Conservation (phyloP, 2,888 invertebrate species). For the Epinotia nisella region DNA sequence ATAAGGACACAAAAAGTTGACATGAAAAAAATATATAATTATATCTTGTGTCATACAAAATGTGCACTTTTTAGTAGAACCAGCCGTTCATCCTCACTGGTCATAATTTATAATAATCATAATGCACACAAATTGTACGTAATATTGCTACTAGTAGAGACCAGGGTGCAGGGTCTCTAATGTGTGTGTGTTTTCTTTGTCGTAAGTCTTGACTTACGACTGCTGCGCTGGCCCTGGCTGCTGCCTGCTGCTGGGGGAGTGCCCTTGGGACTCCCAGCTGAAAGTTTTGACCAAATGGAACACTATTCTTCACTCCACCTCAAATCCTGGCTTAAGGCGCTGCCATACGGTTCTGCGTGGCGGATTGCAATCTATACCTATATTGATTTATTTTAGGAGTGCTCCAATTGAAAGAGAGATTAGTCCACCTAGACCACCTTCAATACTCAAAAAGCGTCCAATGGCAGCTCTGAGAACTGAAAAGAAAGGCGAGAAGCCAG, state of each 20-base stretch:
- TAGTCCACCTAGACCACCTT: constrained; percentile 77
- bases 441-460: constrained; percentile 81
- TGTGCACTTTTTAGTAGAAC: too few relatives aligned
- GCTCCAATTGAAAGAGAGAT: constrained; percentile 63
- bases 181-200: too few relatives aligned
- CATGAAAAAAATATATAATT: too few relatives aligned
- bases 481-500: constrained; percentile 62
- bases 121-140: neutral
- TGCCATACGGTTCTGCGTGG: too few relatives aligned
- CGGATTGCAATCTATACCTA: too few relatives aligned
- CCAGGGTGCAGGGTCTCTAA: too few relatives aligned
- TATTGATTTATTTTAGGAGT: constrained; percentile 56
- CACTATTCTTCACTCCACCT: neutral
- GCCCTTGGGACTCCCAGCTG: neutral
- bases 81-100: too few relatives aligned
- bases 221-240: too few relatives aligned
- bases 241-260: neutral
- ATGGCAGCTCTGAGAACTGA: constrained; percentile 75
- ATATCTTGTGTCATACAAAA: too few relatives aligned
- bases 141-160: neutral
- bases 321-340: neutral
- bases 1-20: too few relatives aligned
- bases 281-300: neutral
- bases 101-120: too few relatives aligned
- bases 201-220: too few relatives aligned